Evolutionary conservation across 2,888 invertebrate genomes (phyloP).

Genomic region (Choreutis nemorana): DNA sequence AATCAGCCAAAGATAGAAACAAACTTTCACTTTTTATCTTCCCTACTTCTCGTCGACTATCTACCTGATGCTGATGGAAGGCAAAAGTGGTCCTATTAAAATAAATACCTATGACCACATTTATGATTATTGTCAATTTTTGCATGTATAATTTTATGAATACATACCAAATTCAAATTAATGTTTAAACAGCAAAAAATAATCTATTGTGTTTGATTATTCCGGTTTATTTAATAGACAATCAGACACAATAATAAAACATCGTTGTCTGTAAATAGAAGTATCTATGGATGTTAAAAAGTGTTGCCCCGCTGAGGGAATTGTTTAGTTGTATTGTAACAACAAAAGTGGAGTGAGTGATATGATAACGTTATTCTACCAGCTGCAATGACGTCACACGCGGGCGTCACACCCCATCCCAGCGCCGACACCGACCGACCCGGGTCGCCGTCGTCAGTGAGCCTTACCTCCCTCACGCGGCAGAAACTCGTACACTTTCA

Average conservation of each 20-base stretch:
- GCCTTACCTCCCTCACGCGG: background rate
- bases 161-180: no score
- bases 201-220: no score
- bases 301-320: background rate
- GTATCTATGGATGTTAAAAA: no score
- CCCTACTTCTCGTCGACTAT: slow-evolving; percentile 15
- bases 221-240: no score
- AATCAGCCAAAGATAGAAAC: slow-evolving; percentile 8
- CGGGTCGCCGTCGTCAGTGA: background rate
- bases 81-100: slow-evolving; percentile 32
- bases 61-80: slow-evolving; percentile 16
- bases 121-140: no score
- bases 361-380: slow-evolving; percentile 9
- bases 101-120: no score
- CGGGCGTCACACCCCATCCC: slow-evolving; percentile 32
- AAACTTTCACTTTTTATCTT: slow-evolving; percentile 29
- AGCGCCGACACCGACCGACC: background rate
- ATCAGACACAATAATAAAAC: no score
- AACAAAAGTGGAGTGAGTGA: background rate
- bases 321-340: slow-evolving; percentile 1
- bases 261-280: no score
- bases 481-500: no score
- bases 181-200: no score
- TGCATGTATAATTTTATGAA: no score
- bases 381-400: slow-evolving; percentile 48